Evolutionary conservation across 2,888 invertebrate genomes (phyloP), one percentile per base, ranked within the genome.

Genomic region (Parnassius mnemosyne): DNA sequence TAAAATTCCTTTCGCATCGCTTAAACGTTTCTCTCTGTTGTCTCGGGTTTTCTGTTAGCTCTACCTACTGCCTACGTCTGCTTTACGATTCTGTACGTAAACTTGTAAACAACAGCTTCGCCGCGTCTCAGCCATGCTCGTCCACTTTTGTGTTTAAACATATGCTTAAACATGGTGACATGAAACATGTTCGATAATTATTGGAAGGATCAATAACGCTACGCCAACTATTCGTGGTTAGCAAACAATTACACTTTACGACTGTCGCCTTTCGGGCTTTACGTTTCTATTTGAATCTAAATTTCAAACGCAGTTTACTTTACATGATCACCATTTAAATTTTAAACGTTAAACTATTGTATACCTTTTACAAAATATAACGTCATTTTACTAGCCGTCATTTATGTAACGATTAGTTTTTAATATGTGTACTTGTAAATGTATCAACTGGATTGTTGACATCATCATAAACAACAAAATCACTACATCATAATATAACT

Each of bases 161-260:
- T 82, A 78, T 78, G 78, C 81, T 81, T 81, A 84, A 83, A 84
- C 87, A 84, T 86, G 84, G 88, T 86, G 87, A 89, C 89, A 90
- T 83, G 88, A 88, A 90, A 90, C 90, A 88, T 91, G 91, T 85
- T 84, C 91, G 87, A 91, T 91, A 90, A 90, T 91, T 91, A 91
- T 91, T 90, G 85, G 89, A 91, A 91, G 89, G 89, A 91, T 89
- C 90, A 91, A 91, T 91, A 87, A 80, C 76, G 80, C 83, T 79
- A 81, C 82, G 83, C 80, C 87, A 89, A 87, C 83, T 87, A 89
- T 90, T 87, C 85, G 89, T 84, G 82, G 84, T 82, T 81, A 72
- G 83, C 82, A 80, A 76, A 79, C 81, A 87, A 85, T 85, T 83
- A 85, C 71, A 78, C 82, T 90, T 90, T 90, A 91, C 81, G 89